These are phyloP conservation scores for Cyrtodaria siliqua DNA, from an alignment of 2,888 invertebrate species.

Conservation along the genomic window DNA sequence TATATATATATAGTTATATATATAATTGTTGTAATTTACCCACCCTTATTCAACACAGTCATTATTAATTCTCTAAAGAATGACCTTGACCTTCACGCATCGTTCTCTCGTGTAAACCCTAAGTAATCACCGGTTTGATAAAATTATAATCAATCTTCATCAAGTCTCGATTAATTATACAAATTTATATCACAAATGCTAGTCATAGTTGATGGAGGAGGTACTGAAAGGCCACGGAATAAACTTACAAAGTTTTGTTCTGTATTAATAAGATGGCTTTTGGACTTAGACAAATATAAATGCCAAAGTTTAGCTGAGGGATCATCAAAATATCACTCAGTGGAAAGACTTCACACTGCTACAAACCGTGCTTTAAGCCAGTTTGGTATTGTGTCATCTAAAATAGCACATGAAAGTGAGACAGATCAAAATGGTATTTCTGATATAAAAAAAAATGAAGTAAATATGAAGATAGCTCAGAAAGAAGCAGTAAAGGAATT, in stretches of 20 bases:
- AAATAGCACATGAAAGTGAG: slow-evolving; percentile 14
- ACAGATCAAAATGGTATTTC: slow-evolving; percentile 6
- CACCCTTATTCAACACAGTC: too few relatives aligned
- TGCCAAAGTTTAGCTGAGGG: slow-evolving; percentile 24
- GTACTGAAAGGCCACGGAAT: slow-evolving; percentile 32
- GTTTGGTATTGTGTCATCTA: slow-evolving; percentile 17
- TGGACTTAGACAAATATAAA: slow-evolving; percentile 14
- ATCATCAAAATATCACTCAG: slow-evolving; percentile 29
- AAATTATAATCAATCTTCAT: too few relatives aligned
- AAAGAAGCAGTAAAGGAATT: slow-evolving; percentile 25
- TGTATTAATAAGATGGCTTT: slow-evolving; percentile 18
- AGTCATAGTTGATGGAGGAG: slow-evolving; percentile 35
- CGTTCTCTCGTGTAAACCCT: too few relatives aligned
- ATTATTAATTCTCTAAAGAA: too few relatives aligned
- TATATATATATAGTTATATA: too few relatives aligned
- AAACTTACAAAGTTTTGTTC: slow-evolving; percentile 25
- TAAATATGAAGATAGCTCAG: slow-evolving; percentile 31
- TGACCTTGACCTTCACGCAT: too few relatives aligned
- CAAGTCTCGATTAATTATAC: too few relatives aligned
- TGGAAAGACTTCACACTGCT: slow-evolving; percentile 28
- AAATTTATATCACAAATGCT: too few relatives aligned
- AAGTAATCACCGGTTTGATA: too few relatives aligned
- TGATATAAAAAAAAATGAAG: slow-evolving; percentile 20
- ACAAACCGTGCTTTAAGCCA: slow-evolving; percentile 29
- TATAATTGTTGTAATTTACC: too few relatives aligned